These are phyloP conservation scores for Catamblyrhynchus diadema DNA, from an alignment of 2,797 vertebrate species.

Conservation along the genomic window DNA sequence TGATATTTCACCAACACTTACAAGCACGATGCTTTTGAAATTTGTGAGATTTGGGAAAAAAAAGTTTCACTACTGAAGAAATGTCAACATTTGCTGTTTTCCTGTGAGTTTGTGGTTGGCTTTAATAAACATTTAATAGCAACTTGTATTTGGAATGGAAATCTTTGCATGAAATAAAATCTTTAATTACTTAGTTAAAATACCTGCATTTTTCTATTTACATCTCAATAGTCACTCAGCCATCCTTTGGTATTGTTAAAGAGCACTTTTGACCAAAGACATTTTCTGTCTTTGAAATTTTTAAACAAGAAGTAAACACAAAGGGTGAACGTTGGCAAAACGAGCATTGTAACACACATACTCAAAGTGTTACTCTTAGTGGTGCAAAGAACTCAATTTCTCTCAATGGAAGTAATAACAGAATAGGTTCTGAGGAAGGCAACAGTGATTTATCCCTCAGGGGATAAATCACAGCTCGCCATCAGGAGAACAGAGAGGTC, in stretches of 20 bases:
- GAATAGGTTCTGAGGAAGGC: not conserved
- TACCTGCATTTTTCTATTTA: not conserved
- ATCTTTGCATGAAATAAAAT: not conserved
- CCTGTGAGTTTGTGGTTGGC: not conserved
- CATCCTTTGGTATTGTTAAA: not conserved
- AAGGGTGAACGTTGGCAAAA: not conserved
- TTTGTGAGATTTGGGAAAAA: not conserved
- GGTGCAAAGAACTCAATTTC: not conserved
- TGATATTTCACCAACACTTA: not conserved
- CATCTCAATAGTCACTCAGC: rapidly evolving
- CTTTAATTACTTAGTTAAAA: not conserved
- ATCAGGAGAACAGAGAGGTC: not conserved
- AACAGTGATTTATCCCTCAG: not conserved
- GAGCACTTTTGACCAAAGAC: not conserved
- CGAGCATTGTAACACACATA: rapidly evolving
- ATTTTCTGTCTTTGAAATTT: not conserved
- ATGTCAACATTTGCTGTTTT: not conserved
- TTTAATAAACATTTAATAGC: not conserved
- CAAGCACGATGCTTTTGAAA: not conserved
- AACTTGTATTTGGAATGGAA: not conserved
- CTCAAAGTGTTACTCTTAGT: not conserved
- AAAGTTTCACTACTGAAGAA: not conserved
- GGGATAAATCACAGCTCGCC: not conserved
- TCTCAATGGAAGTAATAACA: not conserved
- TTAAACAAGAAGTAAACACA: not conserved